Conservation (phyloP, 2,797 vertebrate species). For the Falco berigora region DNA sequence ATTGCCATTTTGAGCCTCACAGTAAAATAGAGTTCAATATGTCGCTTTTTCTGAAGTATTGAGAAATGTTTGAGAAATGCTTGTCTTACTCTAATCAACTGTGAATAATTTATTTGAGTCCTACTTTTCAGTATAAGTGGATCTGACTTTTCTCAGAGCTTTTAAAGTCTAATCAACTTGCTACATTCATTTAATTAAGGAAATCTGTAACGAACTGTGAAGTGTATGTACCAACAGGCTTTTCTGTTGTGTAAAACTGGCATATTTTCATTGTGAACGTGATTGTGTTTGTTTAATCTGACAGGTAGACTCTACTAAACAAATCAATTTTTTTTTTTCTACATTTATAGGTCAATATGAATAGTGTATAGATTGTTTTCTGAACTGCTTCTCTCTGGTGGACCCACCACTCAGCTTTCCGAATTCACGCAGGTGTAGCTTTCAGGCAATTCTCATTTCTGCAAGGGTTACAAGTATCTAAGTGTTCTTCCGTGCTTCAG, state of each 20-base stretch:
- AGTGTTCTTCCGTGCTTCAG: neutral
- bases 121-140: conserved; percentile 72
- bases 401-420: neutral
- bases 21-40: conserved; percentile 77
- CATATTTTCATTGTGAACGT: neutral
- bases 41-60: conserved; percentile 72
- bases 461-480: neutral
- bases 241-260: neutral
- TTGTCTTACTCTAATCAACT: conserved; percentile 78
- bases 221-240: neutral
- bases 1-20: conserved; percentile 77
- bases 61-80: conserved; percentile 74
- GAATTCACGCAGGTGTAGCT: neutral
- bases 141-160: conserved; percentile 70
- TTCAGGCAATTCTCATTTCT: neutral
- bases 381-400: neutral
- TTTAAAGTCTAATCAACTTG: conserved; percentile 69
- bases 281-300: neutral
- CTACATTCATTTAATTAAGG: conserved; percentile 70
- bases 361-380: neutral
- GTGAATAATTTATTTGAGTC: conserved; percentile 77
- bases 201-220: conserved; percentile 44
- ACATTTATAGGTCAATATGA: neutral
- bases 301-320: neutral
- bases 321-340: neutral